Conservation (phyloP, 2,888 invertebrate genomes). For the Microplitis manilae region DNA sequence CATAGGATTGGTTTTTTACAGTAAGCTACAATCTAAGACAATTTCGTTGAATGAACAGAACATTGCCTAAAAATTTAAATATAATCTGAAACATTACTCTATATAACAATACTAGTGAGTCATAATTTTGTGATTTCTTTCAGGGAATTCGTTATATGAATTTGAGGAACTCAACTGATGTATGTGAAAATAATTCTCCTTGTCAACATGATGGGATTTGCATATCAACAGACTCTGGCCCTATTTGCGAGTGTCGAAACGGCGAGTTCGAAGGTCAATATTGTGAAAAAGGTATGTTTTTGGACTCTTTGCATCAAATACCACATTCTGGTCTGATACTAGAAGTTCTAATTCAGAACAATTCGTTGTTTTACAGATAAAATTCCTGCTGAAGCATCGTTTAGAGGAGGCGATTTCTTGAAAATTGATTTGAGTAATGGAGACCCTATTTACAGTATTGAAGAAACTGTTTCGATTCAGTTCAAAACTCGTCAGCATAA, state of each 20-base stretch:
- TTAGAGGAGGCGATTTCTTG: slow-evolving; percentile 92
- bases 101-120: too few species aligned
- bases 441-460: slow-evolving; percentile 90
- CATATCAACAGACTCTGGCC: slow-evolving; percentile 95
- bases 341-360: slow-evolving; percentile 44
- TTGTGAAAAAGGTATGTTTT: slow-evolving; percentile 89
- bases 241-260: slow-evolving; percentile 94
- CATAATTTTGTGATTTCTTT: slow-evolving; percentile 43
- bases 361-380: slow-evolving; percentile 80
- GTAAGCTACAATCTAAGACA: too few species aligned
- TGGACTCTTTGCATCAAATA: too few species aligned
- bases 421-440: slow-evolving; percentile 92
- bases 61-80: too few species aligned
- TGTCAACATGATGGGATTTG: slow-evolving; percentile 97
- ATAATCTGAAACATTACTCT: background rate
- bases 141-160: slow-evolving; percentile 71
- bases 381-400: slow-evolving; percentile 94
- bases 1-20: too few species aligned
- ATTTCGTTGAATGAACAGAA: too few species aligned
- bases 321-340: slow-evolving; percentile 41
- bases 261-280: slow-evolving; percentile 94
- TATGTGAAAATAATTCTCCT: slow-evolving; percentile 90
- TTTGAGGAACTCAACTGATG: slow-evolving; percentile 82
- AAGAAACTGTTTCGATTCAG: slow-evolving; percentile 91
- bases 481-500: slow-evolving; percentile 94